These are phyloP conservation scores for Natator depressus DNA, from an alignment of 2,113 vertebrate genomes.

Conservation along the genomic window DNA sequence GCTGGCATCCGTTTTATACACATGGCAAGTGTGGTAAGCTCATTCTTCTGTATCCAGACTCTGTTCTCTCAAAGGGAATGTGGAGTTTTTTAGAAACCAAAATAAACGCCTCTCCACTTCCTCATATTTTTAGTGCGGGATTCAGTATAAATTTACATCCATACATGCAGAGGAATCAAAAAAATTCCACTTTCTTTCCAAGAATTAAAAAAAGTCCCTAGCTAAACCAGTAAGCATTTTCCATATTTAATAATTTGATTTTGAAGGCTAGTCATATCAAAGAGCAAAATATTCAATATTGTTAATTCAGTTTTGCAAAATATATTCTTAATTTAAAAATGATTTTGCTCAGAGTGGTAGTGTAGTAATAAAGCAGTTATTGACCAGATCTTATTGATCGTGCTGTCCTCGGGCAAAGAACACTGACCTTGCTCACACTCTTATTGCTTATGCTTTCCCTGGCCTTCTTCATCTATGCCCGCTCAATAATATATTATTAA, in stretches of 20 bases:
- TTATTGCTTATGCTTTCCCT: slow-evolving; percentile 91
- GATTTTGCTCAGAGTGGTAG: slow-evolving; percentile 95
- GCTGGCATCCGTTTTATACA: slow-evolving; percentile 42
- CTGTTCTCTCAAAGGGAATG: slow-evolving; percentile 40
- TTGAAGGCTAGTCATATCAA: slow-evolving; percentile 85
- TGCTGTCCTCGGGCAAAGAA: slow-evolving; percentile 95
- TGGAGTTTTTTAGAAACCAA: slow-evolving; percentile 50
- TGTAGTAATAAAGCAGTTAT: slow-evolving; percentile 99
- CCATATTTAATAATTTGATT: slow-evolving; percentile 87
- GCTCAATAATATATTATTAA: slow-evolving; percentile 99
- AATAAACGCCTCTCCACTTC: slow-evolving; percentile 53
- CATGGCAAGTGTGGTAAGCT: slow-evolving; percentile 23
- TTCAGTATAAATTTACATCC: slow-evolving; percentile 62
- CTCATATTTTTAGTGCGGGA: slow-evolving; percentile 58
- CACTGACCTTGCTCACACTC: slow-evolving; percentile 94
- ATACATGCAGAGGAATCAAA: slow-evolving; percentile 40
- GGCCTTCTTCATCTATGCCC: slow-evolving; percentile 90
- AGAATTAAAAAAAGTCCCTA: slow-evolving; percentile 54
- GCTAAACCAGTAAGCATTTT: slow-evolving; percentile 77
- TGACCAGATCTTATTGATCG: slow-evolving; percentile 99
- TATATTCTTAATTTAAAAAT: slow-evolving; percentile 98
- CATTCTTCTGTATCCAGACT: slow-evolving; percentile 41
- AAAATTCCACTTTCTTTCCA: slow-evolving; percentile 27
- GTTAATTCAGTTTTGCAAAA: slow-evolving; percentile 93
- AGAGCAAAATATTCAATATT: slow-evolving; percentile 93